Evolutionary conservation across 2,113 vertebrate species (phyloP).

Genomic region (Sceloporus tristichus): DNA sequence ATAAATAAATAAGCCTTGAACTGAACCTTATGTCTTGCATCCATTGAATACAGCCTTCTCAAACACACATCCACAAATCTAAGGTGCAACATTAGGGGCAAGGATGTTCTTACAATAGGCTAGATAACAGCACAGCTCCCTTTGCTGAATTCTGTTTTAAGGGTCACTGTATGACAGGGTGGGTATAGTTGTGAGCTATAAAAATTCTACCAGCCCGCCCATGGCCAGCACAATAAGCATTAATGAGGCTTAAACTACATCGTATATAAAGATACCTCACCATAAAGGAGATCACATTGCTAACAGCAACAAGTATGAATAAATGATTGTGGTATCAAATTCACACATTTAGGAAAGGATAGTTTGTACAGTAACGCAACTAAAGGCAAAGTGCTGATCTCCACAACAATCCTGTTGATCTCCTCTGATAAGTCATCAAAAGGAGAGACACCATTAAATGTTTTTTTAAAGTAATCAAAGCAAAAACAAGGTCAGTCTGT

Average conservation of each 20-base stretch:
- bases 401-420: neutral
- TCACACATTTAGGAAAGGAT: constrained; percentile 8
- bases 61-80: neutral
- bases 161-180: neutral
- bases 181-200: neutral
- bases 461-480: neutral
- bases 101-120: neutral
- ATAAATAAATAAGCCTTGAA: neutral
- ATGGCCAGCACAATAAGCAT: neutral
- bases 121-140: neutral
- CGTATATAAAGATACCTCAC: neutral
- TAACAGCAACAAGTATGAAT: constrained; percentile 2
- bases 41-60: neutral
- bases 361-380: neutral
- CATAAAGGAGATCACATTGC: rapidly evolving
- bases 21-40: neutral
- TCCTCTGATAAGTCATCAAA: neutral
- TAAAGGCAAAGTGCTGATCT: neutral
- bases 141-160: neutral
- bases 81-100: neutral
- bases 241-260: neutral
- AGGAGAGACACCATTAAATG: neutral
- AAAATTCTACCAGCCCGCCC: neutral
- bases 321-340: rapidly evolving
- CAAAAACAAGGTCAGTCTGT: neutral